These are phyloP conservation scores for Eupithecia exiguata DNA, from an alignment of 2,888 invertebrate genomes.

Conservation along the genomic window DNA sequence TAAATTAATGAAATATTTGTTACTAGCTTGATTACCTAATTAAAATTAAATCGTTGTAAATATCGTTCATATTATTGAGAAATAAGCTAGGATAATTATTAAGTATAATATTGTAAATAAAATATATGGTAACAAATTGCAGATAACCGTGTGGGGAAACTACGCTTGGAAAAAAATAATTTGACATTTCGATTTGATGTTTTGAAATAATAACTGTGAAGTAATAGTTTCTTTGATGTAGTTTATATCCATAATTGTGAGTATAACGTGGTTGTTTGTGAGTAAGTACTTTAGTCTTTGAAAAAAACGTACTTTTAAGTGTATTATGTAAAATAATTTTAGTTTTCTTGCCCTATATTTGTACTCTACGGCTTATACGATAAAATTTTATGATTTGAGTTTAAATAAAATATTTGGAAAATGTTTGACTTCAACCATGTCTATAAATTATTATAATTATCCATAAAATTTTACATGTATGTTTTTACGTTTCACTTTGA, in stretches of 20 bases:
- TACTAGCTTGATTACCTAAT: not conserved
- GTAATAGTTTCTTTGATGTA: constrained; percentile 71
- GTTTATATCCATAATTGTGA: constrained; percentile 74
- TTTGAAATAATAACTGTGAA: constrained; percentile 59
- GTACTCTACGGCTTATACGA: not conserved
- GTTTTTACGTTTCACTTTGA: not conserved
- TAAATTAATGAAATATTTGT: not conserved
- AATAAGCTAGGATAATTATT: not conserved
- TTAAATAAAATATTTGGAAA: not conserved
- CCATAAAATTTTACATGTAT: not conserved
- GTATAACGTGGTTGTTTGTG: constrained; percentile 60
- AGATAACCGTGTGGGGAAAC: constrained; percentile 82
- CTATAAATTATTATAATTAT: not conserved
- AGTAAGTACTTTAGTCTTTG: constrained; percentile 49
- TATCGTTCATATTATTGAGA: constrained; percentile 58
- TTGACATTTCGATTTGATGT: constrained; percentile 77
- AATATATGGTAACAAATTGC: constrained; percentile 51
- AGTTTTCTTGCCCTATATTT: constrained; percentile 13
- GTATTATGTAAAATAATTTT: constrained; percentile 14
- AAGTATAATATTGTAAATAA: constrained; percentile 2
- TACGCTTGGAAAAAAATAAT: constrained; percentile 81
- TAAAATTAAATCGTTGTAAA: constrained; percentile 58
- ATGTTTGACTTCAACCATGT: not conserved
- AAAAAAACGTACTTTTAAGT: constrained; percentile 12
- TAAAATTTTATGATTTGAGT: not conserved